Base-by-base conservation (phyloP, 2,113 vertebrate genomes). In the Mirounga angustirostris region DNA sequence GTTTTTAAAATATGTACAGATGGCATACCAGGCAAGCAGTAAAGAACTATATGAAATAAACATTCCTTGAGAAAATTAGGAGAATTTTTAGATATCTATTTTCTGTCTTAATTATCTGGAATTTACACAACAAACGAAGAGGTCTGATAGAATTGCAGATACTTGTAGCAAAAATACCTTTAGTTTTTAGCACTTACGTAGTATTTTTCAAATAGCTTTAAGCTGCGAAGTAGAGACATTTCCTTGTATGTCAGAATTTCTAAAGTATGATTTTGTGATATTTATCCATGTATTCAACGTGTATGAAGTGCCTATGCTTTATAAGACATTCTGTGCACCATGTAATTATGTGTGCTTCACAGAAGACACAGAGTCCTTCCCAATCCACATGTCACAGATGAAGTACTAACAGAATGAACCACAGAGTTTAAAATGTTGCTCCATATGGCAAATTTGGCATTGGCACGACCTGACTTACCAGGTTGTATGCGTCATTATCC, bases 231-330 rank as follows among this genome's bases (percentile, higher is more conserved):
- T 91, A 30, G 40, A 94, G 61, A 71, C n/a, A 91, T 69, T 56
- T 95, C 50, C 54, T 96, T 73, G 22, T 69, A 30, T 80, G 18
- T 85, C 36, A 81, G n/a, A 94, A 74, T 82, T 91, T 97, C 46
- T 58, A 83, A 93, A 79, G 61, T 82, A 91, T 76, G 26, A 63
- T 90, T 96, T 78, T 88, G 52, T 95, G 36, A 56, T 46, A 81
- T 78, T 84, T 73, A 83, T 10, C 16, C 33, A n/a, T 83, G 46
- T 84, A 76, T 89, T 91, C n/a, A 81, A n/a, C 21, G 61, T 74
- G 56, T 83, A 26, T 74, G 28, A 81, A 81, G 15, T 50, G 40
- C 59, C 36, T 86, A 4, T 89, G 91, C 59, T 46, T 91, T 82
- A 52, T 83, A 56, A 76, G 58, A 40, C 30, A 82, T 83, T 11